These are phyloP conservation scores for Xylophagus ater DNA, from an alignment of 2,888 invertebrate genomes.

Conservation along the genomic window DNA sequence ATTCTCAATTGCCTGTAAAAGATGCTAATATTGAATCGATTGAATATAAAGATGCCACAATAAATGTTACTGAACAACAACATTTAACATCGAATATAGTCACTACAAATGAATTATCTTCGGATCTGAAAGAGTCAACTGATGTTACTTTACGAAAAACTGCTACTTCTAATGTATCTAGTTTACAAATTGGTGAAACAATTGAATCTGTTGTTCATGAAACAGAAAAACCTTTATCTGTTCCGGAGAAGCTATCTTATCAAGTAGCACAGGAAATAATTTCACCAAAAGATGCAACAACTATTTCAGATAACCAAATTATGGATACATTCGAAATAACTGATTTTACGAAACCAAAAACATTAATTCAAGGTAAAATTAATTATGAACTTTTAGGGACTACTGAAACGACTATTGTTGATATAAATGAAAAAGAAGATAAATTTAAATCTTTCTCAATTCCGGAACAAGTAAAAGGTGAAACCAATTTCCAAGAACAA, in stretches of 20 bases:
- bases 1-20: conserved; percentile 53
- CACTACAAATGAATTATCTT: conserved; percentile 50
- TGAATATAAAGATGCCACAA: conserved; percentile 44
- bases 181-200: conserved; percentile 48
- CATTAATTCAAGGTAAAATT: conserved; percentile 43
- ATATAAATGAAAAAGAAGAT: conserved; percentile 55
- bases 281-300: conserved; percentile 47
- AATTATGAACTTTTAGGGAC: conserved; percentile 48
- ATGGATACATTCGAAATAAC: conserved; percentile 41
- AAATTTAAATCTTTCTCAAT: conserved; percentile 12
- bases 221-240: conserved; percentile 47
- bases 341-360: conserved; percentile 15
- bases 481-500: conserved; percentile 36
- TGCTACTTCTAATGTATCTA: conserved; percentile 43
- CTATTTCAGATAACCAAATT: conserved; percentile 47
- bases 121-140: conserved; percentile 39
- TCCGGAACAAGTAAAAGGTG: conserved; percentile 18
- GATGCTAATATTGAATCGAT: conserved; percentile 42
- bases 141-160: conserved; percentile 38
- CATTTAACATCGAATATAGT: conserved; percentile 49
- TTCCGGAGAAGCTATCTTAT: conserved; percentile 42
- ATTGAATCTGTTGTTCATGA: conserved; percentile 54
- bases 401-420: conserved; percentile 47
- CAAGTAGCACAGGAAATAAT: conserved; percentile 49
- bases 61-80: conserved; percentile 50